Percentiles rank a stretch among this genome's conserved stretches.
Evolutionary conservation across 2,113 vertebrate species (phyloP).

Genomic region (Azemiops feae): DNA sequence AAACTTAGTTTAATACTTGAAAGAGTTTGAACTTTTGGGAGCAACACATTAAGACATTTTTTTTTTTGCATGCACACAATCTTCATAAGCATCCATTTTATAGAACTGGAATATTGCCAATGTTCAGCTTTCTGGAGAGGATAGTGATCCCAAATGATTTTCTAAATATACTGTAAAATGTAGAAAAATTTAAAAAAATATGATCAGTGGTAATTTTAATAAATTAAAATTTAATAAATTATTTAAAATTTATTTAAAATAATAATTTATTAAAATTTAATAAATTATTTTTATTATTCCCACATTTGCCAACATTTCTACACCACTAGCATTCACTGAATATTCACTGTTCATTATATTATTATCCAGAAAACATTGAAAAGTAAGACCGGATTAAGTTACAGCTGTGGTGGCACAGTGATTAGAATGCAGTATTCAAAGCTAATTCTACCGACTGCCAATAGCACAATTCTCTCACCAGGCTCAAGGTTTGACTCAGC

Average conservation of each 20-base stretch:
- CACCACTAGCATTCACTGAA: not conserved
- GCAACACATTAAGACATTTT: not conserved
- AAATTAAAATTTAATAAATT: not conserved
- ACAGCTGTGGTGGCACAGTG: not conserved
- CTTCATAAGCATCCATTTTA: not conserved
- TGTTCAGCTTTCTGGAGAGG: not conserved
- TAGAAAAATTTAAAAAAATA: not conserved
- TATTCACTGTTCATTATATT: not conserved
- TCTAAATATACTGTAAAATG: not conserved
- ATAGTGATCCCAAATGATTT: not conserved
- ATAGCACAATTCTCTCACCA: too few relatives aligned
- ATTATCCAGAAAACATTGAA: not conserved
- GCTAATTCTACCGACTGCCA: too few relatives aligned
- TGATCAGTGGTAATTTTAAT: not conserved
- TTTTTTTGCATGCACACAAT: not conserved
- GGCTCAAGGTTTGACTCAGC: too few relatives aligned
- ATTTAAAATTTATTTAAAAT: not conserved
- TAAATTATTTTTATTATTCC: not conserved
- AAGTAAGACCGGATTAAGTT: not conserved
- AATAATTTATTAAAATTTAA: not conserved
- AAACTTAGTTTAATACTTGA: not conserved
- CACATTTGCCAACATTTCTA: not conserved
- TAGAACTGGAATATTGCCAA: not conserved
- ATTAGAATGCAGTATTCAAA: too few relatives aligned
- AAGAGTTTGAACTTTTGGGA: not conserved